Conservation (phyloP, 2,797 vertebrate species). For the Coccyzus lansbergi region DNA sequence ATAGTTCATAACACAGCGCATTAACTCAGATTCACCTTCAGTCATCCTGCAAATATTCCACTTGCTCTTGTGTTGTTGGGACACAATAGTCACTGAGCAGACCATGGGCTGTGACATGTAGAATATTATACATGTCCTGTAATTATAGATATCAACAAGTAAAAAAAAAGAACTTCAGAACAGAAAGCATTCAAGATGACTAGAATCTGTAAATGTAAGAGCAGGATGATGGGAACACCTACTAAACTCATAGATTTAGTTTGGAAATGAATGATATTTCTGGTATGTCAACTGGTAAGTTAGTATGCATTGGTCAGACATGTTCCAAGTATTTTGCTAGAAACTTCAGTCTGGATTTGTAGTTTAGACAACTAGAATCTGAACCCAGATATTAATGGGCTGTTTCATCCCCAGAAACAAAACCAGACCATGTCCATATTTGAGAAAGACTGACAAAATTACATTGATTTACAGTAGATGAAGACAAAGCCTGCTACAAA, state of each 20-base stretch:
- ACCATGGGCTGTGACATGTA: not conserved
- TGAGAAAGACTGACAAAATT: not conserved
- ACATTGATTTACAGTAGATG: not conserved
- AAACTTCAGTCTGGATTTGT: not conserved
- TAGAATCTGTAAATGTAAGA: not conserved
- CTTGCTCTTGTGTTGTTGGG: not conserved
- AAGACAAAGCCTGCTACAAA: not conserved
- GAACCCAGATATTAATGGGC: not conserved
- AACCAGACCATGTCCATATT: accelerated
- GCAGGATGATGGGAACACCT: accelerated
- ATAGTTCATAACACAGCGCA: not conserved
- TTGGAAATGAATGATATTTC: not conserved
- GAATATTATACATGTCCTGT: not conserved
- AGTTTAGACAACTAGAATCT: not conserved
- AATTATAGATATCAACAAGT: not conserved
- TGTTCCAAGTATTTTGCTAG: not conserved
- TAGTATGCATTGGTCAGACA: not conserved
- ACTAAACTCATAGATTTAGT: not conserved
- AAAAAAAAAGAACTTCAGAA: not conserved
- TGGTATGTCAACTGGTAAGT: not conserved
- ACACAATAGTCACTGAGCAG: not conserved
- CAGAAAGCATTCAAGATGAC: not conserved
- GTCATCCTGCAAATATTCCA: not conserved
- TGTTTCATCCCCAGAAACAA: not conserved
- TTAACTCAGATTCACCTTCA: not conserved